phyloP scores from a whole-genome alignment of 1,140 invertebrate genomes.

The Oryzaephilus surinamensis region DNA sequence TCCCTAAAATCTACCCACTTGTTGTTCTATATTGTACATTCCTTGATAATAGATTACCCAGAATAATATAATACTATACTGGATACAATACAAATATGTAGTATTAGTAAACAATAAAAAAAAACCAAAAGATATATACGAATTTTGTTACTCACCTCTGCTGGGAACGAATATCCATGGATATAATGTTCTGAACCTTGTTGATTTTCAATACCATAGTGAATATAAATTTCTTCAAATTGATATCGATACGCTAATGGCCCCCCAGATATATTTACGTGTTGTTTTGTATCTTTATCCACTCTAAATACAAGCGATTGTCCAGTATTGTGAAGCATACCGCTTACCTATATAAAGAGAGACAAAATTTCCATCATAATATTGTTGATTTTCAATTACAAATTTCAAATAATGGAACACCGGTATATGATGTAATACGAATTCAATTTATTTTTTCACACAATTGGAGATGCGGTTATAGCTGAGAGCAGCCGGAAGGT shows the following conservation, averaged over 20 bases:
- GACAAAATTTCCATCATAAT: no score
- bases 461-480: slow-evolving; percentile 3
- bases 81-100: no score
- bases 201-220: slow-evolving; percentile 79
- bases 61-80: no score
- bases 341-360: slow-evolving; percentile 57
- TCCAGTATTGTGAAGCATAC: slow-evolving; percentile 78
- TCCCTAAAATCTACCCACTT: no score
- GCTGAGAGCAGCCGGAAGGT: no score
- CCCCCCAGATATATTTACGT: slow-evolving; percentile 89
- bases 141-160: slow-evolving; percentile 63
- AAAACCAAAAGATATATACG: background rate
- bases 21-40: no score
- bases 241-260: slow-evolving; percentile 90
- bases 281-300: slow-evolving; percentile 73
- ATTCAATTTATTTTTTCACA: no score
- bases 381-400: no score
- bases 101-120: no score
- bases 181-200: slow-evolving; percentile 90
- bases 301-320: slow-evolving; percentile 84
- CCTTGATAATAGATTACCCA: no score
- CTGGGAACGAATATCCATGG: slow-evolving; percentile 85
- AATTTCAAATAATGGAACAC: no score
- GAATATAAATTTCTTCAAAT: slow-evolving; percentile 90
- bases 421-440: no score